A percentile compares a stretch with the other conserved stretches of the same genome.
These are phyloP conservation scores for Stichopus chloronotus DNA, from an alignment of 35 echinoderm and acorn worm genomes.

Conservation along the genomic window DNA sequence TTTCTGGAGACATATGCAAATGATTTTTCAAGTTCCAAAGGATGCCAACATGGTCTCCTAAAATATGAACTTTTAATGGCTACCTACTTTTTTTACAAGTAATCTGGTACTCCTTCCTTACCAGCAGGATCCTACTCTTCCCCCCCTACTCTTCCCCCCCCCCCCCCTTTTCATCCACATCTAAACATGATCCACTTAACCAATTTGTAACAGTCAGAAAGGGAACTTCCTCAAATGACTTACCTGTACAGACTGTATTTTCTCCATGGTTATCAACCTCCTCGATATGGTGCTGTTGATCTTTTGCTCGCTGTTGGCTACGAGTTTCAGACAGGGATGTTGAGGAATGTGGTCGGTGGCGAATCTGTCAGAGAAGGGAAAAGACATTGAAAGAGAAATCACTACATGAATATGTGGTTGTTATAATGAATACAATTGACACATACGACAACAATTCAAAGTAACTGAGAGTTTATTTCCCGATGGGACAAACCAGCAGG, in stretches of 20 bases:
- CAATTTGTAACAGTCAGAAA: neutral
- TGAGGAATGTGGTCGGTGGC: constrained; percentile 77
- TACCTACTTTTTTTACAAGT: too few species aligned
- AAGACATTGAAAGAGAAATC: neutral
- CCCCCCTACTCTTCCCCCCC: neutral
- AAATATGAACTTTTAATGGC: too few species aligned
- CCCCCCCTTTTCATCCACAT: neutral
- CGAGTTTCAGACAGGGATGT: constrained; percentile 83
- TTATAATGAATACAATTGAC: too few species aligned
- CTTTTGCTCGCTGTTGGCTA: constrained; percentile 85
- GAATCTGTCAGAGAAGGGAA: constrained; percentile 61
- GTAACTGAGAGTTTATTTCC: too few species aligned
- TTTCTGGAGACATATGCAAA: too few species aligned
- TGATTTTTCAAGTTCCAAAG: too few species aligned
- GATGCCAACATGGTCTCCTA: too few species aligned
- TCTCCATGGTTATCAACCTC: constrained; percentile 93
- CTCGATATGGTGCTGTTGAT: constrained; percentile 73
- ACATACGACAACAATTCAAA: too few species aligned
- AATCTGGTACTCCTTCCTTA: neutral
- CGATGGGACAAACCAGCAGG: too few species aligned
- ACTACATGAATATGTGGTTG: too few species aligned
- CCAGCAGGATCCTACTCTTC: neutral
- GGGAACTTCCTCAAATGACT: neutral
- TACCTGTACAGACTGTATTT: constrained; percentile 70
- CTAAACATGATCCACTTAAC: neutral